Conservation (phyloP, 2,888 invertebrate species). For the Hydrotaea cyrtoneurina region DNA sequence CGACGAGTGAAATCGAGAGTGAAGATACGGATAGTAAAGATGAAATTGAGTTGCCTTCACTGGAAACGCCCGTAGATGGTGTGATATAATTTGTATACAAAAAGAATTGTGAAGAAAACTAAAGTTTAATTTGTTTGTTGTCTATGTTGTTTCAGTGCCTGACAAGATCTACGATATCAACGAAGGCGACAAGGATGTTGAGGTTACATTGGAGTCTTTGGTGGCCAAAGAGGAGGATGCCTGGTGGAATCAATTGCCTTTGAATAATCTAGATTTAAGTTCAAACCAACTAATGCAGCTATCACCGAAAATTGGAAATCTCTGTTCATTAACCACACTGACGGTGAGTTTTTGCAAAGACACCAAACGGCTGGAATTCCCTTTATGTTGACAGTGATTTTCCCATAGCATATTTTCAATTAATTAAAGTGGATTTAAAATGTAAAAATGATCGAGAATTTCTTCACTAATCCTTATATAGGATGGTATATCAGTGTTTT, state of each 20-base stretch:
- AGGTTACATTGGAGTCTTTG: slow-evolving; percentile 82
- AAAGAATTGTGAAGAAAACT: neutral
- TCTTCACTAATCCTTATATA: too few species aligned
- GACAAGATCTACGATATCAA: slow-evolving; percentile 88
- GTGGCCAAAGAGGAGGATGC: slow-evolving; percentile 82
- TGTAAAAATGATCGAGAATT: too few species aligned
- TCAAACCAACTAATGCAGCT: slow-evolving; percentile 86
- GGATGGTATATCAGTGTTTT: too few species aligned
- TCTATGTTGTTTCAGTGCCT: slow-evolving; percentile 83
- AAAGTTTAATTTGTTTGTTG: neutral
- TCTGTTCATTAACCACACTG: slow-evolving; percentile 86
- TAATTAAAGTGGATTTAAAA: too few species aligned
- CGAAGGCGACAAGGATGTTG: slow-evolving; percentile 84
- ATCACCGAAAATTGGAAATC: slow-evolving; percentile 84
- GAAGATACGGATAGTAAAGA: slow-evolving; percentile 73
- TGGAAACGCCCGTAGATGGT: slow-evolving; percentile 35
- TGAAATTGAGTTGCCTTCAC: slow-evolving; percentile 71
- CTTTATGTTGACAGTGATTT: too few species aligned
- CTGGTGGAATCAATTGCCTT: slow-evolving; percentile 93
- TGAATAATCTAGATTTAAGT: slow-evolving; percentile 89
- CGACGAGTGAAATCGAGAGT: slow-evolving; percentile 75
- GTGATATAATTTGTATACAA: neutral
- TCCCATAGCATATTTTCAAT: neutral
- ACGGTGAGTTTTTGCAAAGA: slow-evolving; percentile 84
- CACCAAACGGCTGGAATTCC: too few species aligned